Base-by-base conservation (phyloP, 1,140 invertebrate genomes). In the Brachystomella parvula region DNA sequence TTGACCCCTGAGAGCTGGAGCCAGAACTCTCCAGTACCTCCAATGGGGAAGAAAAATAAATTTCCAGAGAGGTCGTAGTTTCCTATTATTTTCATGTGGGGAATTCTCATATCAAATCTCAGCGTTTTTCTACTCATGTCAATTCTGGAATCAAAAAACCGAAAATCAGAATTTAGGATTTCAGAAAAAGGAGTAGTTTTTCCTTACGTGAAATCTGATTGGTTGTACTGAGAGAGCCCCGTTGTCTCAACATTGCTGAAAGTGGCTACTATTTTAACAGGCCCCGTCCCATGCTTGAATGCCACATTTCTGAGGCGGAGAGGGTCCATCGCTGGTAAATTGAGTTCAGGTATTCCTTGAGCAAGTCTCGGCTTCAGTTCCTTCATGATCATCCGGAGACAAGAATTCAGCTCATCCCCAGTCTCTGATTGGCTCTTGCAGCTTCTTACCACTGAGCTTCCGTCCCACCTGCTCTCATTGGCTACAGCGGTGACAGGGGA, bases 21-120 rank as follows among this genome's bases (percentile, higher is more conserved):
- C 71, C 69, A 75, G 61, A 74, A 75, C 24, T 65, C 70, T 9
- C 75, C 75, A 32, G 53, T 63, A 35, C 75, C 75, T 44, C 66
- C 65, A 32, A 75, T 71, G 12, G 75, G 74, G 53, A 75, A 66
- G 44, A 74, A 71, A 44, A 75, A 75, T 12, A 75, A 53, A 32
- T 74, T 73, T 49, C 75, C 75, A 33, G 71, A 67, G 19, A 73
- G 66, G 53, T 74, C 67, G 61, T 75, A 75, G 2, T 69, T 61
- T 47, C 75, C 74, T 24, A 66, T 66, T 29, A 74, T 69, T 60
- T 66, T 60, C 59, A 75, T 67, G 61, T 73, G 67, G n/a, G 71
- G 71, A 33, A 75, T 70, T 33, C 60, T 60, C 26, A 75, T 29
- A 9, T 69, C 69, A 60, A 75, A 69, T 31, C 68, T 71, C 61